Conservation (phyloP, 2,797 vertebrate genomes). For the Pangasius krempfi region DNA sequence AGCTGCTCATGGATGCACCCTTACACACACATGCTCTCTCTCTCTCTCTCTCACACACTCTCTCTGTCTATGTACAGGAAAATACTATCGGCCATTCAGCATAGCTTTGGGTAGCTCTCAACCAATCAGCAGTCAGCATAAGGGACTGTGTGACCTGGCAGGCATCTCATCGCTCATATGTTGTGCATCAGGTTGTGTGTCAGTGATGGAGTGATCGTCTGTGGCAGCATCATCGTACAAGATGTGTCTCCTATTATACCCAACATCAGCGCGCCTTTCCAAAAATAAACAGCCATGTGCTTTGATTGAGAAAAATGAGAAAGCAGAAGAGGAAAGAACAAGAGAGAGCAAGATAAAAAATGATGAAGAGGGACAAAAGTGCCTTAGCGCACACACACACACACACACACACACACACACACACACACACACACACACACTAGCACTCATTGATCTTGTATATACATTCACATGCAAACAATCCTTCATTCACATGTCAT, state of each 20-base stretch:
- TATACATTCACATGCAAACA: not conserved
- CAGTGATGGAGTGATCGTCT: slow-evolving; percentile 61
- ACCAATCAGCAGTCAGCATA: slow-evolving; percentile 24
- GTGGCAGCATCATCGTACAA: slow-evolving; percentile 51
- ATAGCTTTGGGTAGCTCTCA: not conserved
- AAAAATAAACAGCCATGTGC: slow-evolving; percentile 52
- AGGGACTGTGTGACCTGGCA: slow-evolving; percentile 40
- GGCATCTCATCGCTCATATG: slow-evolving; percentile 59
- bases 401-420: slow-evolving; percentile 10
- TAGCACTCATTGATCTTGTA: not conserved
- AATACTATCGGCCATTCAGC: slow-evolving; percentile 12
- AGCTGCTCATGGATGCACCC: slow-evolving; percentile 22
- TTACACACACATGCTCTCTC: not conserved
- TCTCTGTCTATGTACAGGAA: not conserved
- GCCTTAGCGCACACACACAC: not conserved
- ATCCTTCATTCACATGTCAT: not conserved
- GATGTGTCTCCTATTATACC: slow-evolving; percentile 56
- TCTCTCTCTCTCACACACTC: not conserved
- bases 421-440: not conserved
- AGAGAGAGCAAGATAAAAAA: not conserved
- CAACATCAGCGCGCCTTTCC: slow-evolving; percentile 50
- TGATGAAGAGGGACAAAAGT: not conserved
- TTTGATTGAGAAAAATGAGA: slow-evolving; percentile 55
- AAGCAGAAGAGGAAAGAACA: slow-evolving; percentile 29
- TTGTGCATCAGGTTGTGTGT: slow-evolving; percentile 50